Percentiles rank a stretch among this genome's conserved stretches.
Conservation (phyloP, 1,140 invertebrate genomes). For the Eurosta solidaginis region DNA sequence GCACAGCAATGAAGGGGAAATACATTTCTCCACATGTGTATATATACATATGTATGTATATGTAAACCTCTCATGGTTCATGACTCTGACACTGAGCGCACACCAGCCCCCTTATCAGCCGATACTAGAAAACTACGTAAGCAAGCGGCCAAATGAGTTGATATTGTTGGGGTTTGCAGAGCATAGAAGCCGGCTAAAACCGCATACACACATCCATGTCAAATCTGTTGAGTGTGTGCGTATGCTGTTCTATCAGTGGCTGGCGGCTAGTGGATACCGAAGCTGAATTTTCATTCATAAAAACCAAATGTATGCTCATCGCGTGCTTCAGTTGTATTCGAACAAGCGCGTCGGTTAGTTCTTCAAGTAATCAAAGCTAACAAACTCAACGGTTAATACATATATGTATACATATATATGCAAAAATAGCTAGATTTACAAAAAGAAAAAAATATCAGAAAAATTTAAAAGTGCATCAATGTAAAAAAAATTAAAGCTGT, state of each 20-base stretch:
- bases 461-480: not conserved
- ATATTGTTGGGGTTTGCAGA: not conserved
- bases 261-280: constrained; percentile 10
- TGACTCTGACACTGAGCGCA: not conserved
- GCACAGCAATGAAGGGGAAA: not conserved
- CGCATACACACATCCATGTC: not conserved
- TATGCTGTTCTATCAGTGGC: not conserved
- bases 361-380: not conserved
- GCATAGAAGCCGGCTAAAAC: constrained; percentile 9
- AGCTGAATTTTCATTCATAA: constrained; percentile 58
- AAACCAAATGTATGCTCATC: constrained; percentile 59
- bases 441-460: not conserved
- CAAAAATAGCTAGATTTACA: not conserved
- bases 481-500: not conserved
- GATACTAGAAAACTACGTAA: constrained; percentile 12
- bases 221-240: not conserved
- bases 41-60: too few species aligned
- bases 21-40: too few species aligned
- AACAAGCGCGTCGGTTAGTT: constrained; percentile 57
- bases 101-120: not conserved
- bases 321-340: constrained; percentile 60
- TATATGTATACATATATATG: not conserved
- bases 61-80: not conserved
- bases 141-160: not conserved
- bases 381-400: not conserved